Conservation (phyloP, 2,888 invertebrate genomes). For the Thymelicus sylvestris region DNA sequence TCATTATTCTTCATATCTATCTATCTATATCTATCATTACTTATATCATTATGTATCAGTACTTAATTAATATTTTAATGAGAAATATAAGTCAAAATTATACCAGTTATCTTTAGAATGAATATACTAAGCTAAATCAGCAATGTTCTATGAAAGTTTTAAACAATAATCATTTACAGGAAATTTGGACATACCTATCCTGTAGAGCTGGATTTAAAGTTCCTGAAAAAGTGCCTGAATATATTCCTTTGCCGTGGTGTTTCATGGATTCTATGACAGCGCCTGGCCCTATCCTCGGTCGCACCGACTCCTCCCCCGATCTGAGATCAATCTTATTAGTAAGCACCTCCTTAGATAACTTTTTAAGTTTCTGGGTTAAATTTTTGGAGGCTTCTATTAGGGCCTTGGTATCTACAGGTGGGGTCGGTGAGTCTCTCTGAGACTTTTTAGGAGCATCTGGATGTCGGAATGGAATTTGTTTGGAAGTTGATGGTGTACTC, state of each 20-base stretch:
- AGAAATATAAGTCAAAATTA: neutral
- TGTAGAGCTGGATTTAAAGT: conserved; percentile 97
- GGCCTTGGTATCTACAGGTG: conserved; percentile 88
- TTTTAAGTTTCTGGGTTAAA: conserved; percentile 95
- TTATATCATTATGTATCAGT: too few relatives aligned
- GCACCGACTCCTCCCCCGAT: conserved; percentile 77
- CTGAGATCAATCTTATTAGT: conserved; percentile 86
- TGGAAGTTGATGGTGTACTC: conserved; percentile 71
- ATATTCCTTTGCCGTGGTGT: conserved; percentile 97
- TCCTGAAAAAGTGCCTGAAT: conserved; percentile 98
- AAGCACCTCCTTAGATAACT: conserved; percentile 94
- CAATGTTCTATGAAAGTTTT: too few relatives aligned
- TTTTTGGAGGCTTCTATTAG: conserved; percentile 96
- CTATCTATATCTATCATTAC: too few relatives aligned
- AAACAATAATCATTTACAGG: neutral
- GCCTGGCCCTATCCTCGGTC: conserved; percentile 83
- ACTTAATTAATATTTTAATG: neutral
- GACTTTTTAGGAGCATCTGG: conserved; percentile 72
- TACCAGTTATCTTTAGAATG: too few relatives aligned
- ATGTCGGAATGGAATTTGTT: conserved; percentile 66
- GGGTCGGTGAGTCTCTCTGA: conserved; percentile 65
- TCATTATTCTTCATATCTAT: too few relatives aligned
- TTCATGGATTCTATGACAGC: conserved; percentile 96
- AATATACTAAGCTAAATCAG: too few relatives aligned
- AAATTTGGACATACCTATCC: conserved; percentile 84